A percentile compares a stretch with the other conserved stretches of the same genome.
These are phyloP conservation scores for Thrips palmi DNA, from an alignment of 1,140 invertebrate genomes.

Conservation along the genomic window DNA sequence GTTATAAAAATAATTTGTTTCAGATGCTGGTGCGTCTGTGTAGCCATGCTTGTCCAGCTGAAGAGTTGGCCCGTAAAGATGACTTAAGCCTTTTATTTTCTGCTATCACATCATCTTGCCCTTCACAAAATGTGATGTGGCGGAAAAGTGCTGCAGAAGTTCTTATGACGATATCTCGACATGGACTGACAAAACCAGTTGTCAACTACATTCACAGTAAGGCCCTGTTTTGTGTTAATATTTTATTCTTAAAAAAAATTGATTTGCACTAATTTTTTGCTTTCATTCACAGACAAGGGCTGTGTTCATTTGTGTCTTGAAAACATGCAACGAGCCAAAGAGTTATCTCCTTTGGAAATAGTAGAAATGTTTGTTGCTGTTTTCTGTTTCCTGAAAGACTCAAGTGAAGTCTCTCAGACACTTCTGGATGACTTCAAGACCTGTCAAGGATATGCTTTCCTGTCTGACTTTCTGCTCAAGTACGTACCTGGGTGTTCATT, in stretches of 20 bases:
- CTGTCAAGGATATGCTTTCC: conserved; percentile 85
- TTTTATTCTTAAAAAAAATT: conserved; percentile 1
- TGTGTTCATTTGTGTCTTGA: conserved; percentile 90
- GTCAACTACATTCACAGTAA: conserved; percentile 94
- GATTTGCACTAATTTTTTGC: conserved; percentile 9
- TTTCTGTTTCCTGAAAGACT: conserved; percentile 96
- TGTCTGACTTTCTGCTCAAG: conserved; percentile 89
- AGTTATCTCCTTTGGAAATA: conserved; percentile 83
- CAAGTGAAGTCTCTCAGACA: conserved; percentile 88
- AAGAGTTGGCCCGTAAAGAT: conserved; percentile 91
- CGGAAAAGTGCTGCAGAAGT: conserved; percentile 92
- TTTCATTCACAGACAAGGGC: conserved; percentile 61
- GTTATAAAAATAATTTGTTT: conserved; percentile 19
- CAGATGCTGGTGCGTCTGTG: conserved; percentile 85
- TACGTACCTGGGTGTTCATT: conserved; percentile 26
- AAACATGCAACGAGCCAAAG: conserved; percentile 86
- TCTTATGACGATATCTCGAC: conserved; percentile 83
- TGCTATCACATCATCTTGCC: conserved; percentile 89
- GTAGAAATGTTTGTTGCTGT: conserved; percentile 97
- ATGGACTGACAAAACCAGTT: conserved; percentile 80
- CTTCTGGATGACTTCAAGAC: conserved; percentile 89
- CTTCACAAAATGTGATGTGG: conserved; percentile 84
- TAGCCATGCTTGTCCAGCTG: conserved; percentile 78
- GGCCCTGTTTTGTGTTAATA: conserved; percentile 20
- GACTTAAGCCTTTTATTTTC: conserved; percentile 90